Percentiles rank a stretch among this genome's conserved stretches.
Evolutionary conservation across 2,888 invertebrate genomes (phyloP).

Genomic region (Perizoma affinitatum): DNA sequence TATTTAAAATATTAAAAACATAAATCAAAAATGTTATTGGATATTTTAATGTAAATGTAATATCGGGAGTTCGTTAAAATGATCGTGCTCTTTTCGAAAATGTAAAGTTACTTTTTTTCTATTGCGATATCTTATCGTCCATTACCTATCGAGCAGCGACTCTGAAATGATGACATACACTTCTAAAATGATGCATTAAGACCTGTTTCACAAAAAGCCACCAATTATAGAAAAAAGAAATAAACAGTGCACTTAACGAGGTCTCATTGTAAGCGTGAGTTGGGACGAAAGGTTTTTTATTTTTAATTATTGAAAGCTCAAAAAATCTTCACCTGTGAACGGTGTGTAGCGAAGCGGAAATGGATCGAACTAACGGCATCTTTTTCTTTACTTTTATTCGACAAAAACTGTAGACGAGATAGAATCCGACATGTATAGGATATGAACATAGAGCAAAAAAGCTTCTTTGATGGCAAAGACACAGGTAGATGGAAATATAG

Average conservation of each 20-base stretch:
- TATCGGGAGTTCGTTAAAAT: conserved; percentile 55
- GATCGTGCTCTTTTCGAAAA: conserved; percentile 40
- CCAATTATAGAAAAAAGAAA: conserved; percentile 58
- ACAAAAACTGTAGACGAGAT: conserved; percentile 74
- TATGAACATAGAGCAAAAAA: conserved; percentile 66
- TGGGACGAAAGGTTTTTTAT: conserved; percentile 48
- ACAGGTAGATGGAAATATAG: conserved; percentile 40
- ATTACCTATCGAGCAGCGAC: conserved; percentile 44
- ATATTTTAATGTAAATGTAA: conserved; percentile 73
- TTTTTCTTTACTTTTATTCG: conserved; percentile 64
- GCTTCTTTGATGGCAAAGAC: conserved; percentile 44
- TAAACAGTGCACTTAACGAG: conserved; percentile 69
- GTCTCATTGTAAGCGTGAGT: conserved; percentile 63
- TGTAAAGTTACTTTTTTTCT: conserved; percentile 47
- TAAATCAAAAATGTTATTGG: conserved; percentile 78
- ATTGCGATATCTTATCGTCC: conserved; percentile 48
- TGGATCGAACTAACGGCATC: conserved; percentile 76
- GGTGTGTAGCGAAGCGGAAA: conserved; percentile 79
- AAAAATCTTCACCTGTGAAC: conserved; percentile 78
- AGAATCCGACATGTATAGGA: conserved; percentile 73
- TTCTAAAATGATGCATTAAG: conserved; percentile 36
- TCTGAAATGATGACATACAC: conserved; percentile 29
- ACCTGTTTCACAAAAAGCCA: conserved; percentile 48
- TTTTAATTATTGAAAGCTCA: conserved; percentile 76
- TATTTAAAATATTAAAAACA: conserved; percentile 78